phyloP scores from a whole-genome alignment of 2,888 invertebrate species.

The Pollenia griseotomentosa region DNA sequence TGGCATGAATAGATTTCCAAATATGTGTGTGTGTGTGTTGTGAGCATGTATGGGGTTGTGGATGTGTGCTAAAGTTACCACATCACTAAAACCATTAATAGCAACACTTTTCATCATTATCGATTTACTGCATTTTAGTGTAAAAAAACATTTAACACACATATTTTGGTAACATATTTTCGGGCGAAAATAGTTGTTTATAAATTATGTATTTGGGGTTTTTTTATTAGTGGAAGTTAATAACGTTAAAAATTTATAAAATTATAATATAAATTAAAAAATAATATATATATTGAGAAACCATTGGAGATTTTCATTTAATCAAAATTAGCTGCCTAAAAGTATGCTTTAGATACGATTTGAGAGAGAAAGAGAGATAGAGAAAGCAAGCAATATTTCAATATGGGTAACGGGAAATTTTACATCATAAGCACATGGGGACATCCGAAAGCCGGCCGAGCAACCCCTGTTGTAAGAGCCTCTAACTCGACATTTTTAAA shows the following conservation, averaged over 20 bases:
- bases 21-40: conserved; percentile 26
- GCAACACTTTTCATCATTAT: conserved; percentile 73
- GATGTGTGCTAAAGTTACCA: conserved; percentile 56
- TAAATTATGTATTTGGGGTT: background rate
- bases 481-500: no score
- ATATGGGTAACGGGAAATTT: no score
- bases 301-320: no score
- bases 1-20: conserved; percentile 31
- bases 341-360: no score
- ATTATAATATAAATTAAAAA: background rate
- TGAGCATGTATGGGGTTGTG: conserved; percentile 17
- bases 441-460: no score
- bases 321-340: no score
- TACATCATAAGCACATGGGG: no score
- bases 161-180: conserved; percentile 65
- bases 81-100: conserved; percentile 69
- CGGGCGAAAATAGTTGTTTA: conserved; percentile 35
- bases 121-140: conserved; percentile 60
- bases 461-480: no score
- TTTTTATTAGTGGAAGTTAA: background rate
- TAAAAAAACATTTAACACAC: conserved; percentile 53
- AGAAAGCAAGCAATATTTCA: no score
- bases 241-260: background rate
- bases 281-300: no score
- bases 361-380: no score